These are phyloP conservation scores for Sogatella furcifera DNA, from an alignment of 1,140 invertebrate genomes.

Conservation along the genomic window DNA sequence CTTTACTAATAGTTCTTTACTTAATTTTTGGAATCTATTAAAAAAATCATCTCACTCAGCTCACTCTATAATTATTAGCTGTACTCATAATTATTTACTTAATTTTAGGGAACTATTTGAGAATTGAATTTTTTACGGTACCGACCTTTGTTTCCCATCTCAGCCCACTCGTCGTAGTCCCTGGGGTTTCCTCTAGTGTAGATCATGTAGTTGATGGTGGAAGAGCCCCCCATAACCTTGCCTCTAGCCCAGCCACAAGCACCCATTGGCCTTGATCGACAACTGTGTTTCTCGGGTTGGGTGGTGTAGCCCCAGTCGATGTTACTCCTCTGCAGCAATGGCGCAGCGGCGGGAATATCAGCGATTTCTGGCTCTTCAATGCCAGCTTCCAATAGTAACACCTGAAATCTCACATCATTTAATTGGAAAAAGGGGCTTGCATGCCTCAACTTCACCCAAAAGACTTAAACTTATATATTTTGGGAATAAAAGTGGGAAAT, in stretches of 20 bases:
- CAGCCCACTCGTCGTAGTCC: slow-evolving; percentile 54
- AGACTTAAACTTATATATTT: too few relatives aligned
- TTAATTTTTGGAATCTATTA: too few relatives aligned
- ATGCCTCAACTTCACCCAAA: too few relatives aligned
- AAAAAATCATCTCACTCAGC: too few relatives aligned
- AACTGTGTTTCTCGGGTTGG: slow-evolving; percentile 38
- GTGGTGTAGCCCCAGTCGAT: slow-evolving; percentile 49
- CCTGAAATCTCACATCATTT: slow-evolving; percentile 19
- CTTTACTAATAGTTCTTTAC: too few relatives aligned
- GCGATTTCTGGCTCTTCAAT: slow-evolving; percentile 58
- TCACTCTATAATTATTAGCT: too few relatives aligned
- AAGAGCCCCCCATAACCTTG: slow-evolving; percentile 56
- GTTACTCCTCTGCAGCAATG: slow-evolving; percentile 39
- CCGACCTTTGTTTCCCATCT: slow-evolving; percentile 39
- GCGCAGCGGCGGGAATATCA: slow-evolving; percentile 50
- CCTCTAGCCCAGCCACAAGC: slow-evolving; percentile 48
- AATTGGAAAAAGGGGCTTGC: too few relatives aligned
- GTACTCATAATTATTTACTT: too few relatives aligned
- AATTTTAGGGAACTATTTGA: too few relatives aligned
- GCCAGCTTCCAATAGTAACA: slow-evolving; percentile 65
- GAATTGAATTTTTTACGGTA: too few relatives aligned
- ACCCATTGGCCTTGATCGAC: slow-evolving; percentile 29
- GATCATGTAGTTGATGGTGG: slow-evolving; percentile 60
- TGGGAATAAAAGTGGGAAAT: too few relatives aligned
- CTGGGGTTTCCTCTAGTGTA: slow-evolving; percentile 57